Evolutionary conservation across 2,797 vertebrate species (phyloP), one percentile per base, ranked within the genome.

Genomic region (Octomys mimax): DNA sequence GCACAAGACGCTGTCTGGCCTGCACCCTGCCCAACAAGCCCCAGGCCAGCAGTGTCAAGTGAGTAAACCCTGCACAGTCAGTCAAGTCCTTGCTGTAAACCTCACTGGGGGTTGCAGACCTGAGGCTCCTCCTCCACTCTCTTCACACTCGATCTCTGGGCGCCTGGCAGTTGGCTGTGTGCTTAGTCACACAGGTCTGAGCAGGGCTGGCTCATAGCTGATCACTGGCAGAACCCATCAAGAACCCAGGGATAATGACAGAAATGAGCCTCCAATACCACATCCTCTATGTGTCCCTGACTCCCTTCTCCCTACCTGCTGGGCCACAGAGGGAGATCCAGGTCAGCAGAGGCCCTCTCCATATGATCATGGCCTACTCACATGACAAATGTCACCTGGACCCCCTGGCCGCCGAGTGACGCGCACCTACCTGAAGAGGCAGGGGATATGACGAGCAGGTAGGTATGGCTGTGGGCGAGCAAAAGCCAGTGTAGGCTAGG

Each of bases 391-490:
- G 18, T 57, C 18, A 26, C 16, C 6, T 4, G 13, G 28, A 2
- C 36, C 26, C 14, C 2, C 0, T 0, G 49, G 31, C 31, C 18
- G 75, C 13, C 0, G 19, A 14, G 39, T 0, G 22, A 68, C 3
- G 0, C n/a, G 9, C 0, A 0, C 92, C 46, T 99, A 99, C 99
- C 99, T 99, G 99, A 71, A 99, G 98, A 26, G 99, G 98, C 16
- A 99, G 86, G 0, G 99, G 99, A 87, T 99, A 99, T 97, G 99
- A 99, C 0, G 99, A 99, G 96, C 99, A 99, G 0, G 99, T 98
- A 0, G 99, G 99, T 78, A 99, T 98, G 1, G 98, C 31, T 62
- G 99, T 98, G 0, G 99, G 98, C 0, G 99, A 99, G 93, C 99
- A 99, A 98, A 99, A 99, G 16, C 99, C 99, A 0, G 99, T 64